These are phyloP conservation scores for Hemicentrotus pulcherrimus DNA, from an alignment of 35 echinoderm and acorn worm species.

Conservation along the genomic window DNA sequence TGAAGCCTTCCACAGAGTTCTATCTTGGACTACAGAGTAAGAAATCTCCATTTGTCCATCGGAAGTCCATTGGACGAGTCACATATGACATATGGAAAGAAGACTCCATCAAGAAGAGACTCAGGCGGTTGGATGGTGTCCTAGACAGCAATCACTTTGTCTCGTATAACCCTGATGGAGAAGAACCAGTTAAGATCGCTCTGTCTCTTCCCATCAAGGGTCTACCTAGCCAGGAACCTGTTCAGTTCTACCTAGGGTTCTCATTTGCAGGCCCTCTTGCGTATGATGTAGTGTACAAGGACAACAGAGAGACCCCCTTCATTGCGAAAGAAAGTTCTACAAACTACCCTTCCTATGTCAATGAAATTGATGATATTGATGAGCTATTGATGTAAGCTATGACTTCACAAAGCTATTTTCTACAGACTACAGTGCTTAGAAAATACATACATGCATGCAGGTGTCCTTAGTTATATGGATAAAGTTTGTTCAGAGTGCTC, in stretches of 20 bases:
- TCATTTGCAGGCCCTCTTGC: too few species aligned
- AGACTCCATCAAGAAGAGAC: too few species aligned
- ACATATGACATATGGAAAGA: too few species aligned
- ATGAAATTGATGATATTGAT: constrained; percentile 30
- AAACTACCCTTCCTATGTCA: too few species aligned
- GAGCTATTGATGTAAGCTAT: background rate
- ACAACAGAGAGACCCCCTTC: too few species aligned
- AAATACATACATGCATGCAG: background rate
- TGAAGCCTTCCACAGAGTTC: constrained; percentile 33
- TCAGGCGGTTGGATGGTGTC: constrained; percentile 33
- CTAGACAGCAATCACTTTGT: constrained; percentile 4
- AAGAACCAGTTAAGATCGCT: constrained; percentile 27
- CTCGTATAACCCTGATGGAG: background rate
- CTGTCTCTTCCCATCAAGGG: constrained; percentile 41
- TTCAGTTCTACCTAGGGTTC: constrained; percentile 66
- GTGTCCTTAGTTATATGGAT: background rate
- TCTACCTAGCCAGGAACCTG: constrained; percentile 48
- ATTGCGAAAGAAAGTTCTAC: too few species aligned
- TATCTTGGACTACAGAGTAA: background rate
- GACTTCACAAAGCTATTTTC: background rate
- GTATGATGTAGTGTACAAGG: too few species aligned
- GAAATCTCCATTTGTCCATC: background rate
- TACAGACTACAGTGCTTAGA: background rate
- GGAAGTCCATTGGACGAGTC: too few species aligned
- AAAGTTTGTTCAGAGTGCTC: background rate